Conservation (phyloP, 2,888 invertebrate genomes). For the Pachliopta kotzebuea region DNA sequence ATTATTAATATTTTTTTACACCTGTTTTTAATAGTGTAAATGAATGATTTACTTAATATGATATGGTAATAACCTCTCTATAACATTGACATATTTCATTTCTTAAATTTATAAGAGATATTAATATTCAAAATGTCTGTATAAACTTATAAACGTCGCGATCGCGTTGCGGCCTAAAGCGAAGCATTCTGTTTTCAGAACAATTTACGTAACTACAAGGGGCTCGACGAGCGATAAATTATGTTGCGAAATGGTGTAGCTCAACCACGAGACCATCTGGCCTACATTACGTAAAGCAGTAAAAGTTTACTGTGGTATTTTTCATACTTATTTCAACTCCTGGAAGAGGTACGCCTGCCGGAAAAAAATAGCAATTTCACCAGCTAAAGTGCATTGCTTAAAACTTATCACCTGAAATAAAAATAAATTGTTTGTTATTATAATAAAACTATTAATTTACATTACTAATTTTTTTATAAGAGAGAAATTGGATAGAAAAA, state of each 20-base stretch:
- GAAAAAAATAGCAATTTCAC: constrained; percentile 18
- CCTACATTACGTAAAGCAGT: constrained; percentile 22
- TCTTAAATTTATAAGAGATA: neutral
- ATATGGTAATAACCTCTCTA: no score
- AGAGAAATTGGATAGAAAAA: no score
- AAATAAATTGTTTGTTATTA: no score
- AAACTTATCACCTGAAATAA: neutral
- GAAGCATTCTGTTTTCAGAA: constrained; percentile 38
- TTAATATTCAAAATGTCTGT: neutral
- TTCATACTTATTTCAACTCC: constrained; percentile 17
- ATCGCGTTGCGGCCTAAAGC: constrained; percentile 1
- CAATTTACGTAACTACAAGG: constrained; percentile 50
- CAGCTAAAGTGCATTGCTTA: no score
- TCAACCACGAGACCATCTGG: constrained; percentile 37
- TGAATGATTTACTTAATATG: no score
- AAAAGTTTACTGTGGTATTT: constrained; percentile 20
- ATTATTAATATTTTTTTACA: no score
- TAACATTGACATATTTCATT: neutral
- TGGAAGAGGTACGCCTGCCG: constrained; percentile 13
- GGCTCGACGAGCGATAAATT: constrained; percentile 59
- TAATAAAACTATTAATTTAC: no score
- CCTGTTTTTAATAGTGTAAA: no score
- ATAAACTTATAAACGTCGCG: constrained; percentile 1
- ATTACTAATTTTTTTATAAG: neutral
- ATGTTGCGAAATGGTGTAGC: constrained; percentile 36